Evolutionary conservation across 2,797 vertebrate genomes (phyloP).

Genomic region (Crenichthys baileyi): DNA sequence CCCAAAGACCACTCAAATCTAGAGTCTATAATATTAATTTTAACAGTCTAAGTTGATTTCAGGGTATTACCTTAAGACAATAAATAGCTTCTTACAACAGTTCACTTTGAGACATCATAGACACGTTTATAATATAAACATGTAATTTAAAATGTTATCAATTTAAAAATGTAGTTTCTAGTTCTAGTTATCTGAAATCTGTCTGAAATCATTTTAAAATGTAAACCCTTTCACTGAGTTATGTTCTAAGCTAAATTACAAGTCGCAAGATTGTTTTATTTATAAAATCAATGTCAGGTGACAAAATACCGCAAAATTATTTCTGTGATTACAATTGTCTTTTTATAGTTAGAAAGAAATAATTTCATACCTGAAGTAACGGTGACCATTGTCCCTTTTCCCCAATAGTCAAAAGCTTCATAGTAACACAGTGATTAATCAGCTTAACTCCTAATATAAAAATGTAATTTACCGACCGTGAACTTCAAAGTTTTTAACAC

Average conservation of each 20-base stretch:
- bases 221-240: neutral
- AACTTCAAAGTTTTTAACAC: neutral
- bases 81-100: neutral
- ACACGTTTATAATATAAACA: neutral
- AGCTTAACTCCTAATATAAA: neutral
- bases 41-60: neutral
- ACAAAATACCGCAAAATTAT: neutral
- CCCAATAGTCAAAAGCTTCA: conserved; percentile 17
- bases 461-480: neutral
- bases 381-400: conserved; percentile 35
- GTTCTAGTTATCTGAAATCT: neutral
- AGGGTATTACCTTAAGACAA: no score
- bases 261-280: no score
- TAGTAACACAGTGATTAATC: conserved; percentile 8
- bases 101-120: neutral
- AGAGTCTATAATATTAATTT: neutral
- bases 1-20: no score
- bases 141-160: neutral
- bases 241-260: neutral
- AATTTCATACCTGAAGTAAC: conserved; percentile 14
- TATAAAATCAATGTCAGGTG: neutral
- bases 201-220: neutral
- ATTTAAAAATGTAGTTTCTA: neutral
- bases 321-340: neutral
- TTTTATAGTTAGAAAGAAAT: neutral